Evolutionary conservation across 1,140 invertebrate genomes (phyloP).

Genomic region (Microplitis demolitor): DNA sequence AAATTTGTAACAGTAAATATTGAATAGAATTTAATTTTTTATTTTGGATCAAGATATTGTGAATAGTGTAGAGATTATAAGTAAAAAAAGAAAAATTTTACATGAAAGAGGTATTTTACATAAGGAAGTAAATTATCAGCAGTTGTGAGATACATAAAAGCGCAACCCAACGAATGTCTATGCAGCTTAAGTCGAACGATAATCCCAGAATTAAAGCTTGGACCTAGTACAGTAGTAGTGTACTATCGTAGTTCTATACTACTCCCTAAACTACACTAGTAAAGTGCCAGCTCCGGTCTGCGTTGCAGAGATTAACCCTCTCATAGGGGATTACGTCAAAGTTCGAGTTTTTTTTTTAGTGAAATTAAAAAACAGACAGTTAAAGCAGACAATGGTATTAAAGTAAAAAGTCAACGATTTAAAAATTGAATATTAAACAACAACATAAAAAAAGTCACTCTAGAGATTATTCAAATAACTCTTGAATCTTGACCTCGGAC

Average conservation of each 20-base stretch:
- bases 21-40: no score
- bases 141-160: slow-evolving; percentile 2
- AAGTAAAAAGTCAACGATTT: background rate
- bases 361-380: background rate
- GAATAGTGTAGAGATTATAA: background rate
- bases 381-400: background rate
- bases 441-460: no score
- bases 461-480: no score
- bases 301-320: background rate
- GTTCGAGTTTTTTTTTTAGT: background rate
- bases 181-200: background rate
- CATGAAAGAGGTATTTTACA: background rate
- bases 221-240: background rate
- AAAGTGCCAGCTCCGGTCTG: background rate
- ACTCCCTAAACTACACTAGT: background rate
- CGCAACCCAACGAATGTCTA: background rate
- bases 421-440: no score
- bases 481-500: no score
- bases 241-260: background rate
- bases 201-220: slow-evolving; percentile 6
- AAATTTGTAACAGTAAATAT: no score
- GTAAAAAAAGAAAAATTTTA: background rate
- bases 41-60: no score
- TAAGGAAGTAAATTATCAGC: background rate
- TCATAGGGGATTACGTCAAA: background rate